phyloP scores from a whole-genome alignment of 2,888 invertebrate genomes.

The Mimachlamys varia region DNA sequence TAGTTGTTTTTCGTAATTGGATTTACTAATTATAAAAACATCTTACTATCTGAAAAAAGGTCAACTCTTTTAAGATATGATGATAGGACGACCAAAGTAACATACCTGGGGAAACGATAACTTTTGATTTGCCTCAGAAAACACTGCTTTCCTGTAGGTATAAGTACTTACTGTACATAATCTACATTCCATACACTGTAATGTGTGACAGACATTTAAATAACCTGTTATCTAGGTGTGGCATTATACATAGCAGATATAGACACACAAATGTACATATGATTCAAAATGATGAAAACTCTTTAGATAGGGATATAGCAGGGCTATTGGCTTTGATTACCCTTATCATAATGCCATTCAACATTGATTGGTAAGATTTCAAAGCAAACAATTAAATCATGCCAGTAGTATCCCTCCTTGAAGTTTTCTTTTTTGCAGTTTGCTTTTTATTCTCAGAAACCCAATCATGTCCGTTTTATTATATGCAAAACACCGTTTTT shows the following conservation, averaged over 20 bases:
- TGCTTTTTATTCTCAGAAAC: constrained; percentile 8
- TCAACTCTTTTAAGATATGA: too few relatives aligned
- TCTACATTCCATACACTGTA: not conserved
- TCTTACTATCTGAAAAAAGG: too few relatives aligned
- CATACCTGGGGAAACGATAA: not conserved
- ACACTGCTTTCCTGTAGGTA: not conserved
- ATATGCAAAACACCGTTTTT: constrained; percentile 19
- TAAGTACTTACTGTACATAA: not conserved
- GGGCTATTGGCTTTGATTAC: not conserved
- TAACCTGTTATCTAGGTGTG: not conserved
- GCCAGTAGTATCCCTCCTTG: not conserved
- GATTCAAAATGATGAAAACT: not conserved
- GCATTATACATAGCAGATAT: too few relatives aligned
- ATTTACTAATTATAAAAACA: too few relatives aligned
- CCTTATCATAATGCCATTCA: not conserved
- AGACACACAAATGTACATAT: not conserved
- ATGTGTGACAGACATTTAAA: not conserved
- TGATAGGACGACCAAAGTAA: too few relatives aligned
- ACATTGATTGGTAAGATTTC: not conserved
- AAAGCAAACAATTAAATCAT: not conserved
- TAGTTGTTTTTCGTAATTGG: not conserved
- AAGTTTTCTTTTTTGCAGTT: not conserved
- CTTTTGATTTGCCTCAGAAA: not conserved
- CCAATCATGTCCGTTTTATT: constrained; percentile 19
- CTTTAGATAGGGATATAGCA: not conserved